A percentile compares a stretch with the other conserved stretches of the same genome.
Conservation (phyloP, 2,797 vertebrate genomes). For the Vireo griseus region DNA sequence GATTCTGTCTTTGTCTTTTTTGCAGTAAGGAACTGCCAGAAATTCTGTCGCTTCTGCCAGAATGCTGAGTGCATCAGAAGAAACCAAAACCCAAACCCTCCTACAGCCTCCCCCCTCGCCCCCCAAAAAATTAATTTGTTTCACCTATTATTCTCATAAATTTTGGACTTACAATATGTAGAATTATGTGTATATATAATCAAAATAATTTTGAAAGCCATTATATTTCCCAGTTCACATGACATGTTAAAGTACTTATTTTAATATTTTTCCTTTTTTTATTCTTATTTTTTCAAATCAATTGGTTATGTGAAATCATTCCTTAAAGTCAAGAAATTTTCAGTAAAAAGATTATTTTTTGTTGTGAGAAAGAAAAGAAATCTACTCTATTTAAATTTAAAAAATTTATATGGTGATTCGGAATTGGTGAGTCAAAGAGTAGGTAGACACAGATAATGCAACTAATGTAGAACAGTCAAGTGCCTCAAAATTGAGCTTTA, state of each 20-base stretch:
- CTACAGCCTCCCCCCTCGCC: too few relatives aligned
- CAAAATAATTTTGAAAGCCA: not conserved
- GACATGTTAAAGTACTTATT: not conserved
- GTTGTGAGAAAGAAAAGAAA: not conserved
- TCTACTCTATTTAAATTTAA: not conserved
- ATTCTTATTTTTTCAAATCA: not conserved
- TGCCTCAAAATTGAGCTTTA: constrained; percentile 43
- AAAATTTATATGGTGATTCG: not conserved
- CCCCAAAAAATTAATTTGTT: not conserved
- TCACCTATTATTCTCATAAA: not conserved
- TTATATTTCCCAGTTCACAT: not conserved
- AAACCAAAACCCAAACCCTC: not conserved
- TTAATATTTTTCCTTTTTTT: not conserved
- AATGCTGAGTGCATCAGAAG: not conserved
- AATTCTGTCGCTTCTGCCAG: not conserved
- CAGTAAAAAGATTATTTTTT: not conserved
- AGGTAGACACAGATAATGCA: not conserved
- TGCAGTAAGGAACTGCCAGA: not conserved
- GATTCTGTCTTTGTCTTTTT: not conserved
- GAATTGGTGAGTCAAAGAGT: not conserved
- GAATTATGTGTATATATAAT: not conserved
- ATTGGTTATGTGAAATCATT: not conserved
- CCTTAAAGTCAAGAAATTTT: not conserved
- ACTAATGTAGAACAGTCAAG: constrained; percentile 12
- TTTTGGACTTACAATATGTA: not conserved